A percentile compares a stretch with the other conserved stretches of the same genome.
Evolutionary conservation across 1,140 invertebrate species (phyloP).

Genomic region (Drosophila ohnishii): DNA sequence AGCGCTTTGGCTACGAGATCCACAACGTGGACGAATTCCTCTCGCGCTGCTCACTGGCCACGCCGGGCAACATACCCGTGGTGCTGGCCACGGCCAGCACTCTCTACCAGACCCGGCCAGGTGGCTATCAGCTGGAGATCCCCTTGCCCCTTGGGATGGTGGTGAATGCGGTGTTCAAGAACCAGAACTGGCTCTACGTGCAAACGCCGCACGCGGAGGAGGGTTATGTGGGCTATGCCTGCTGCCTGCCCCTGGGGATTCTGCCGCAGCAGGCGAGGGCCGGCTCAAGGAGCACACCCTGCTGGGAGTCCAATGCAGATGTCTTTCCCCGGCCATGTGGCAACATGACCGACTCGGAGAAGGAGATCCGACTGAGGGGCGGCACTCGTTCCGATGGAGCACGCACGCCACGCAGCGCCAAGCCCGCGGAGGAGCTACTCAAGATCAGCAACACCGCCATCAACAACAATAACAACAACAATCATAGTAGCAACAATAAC

Average conservation of each 20-base stretch:
- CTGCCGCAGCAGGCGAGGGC: constrained; percentile 83
- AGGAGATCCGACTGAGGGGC: constrained; percentile 85
- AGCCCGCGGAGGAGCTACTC: constrained; percentile 74
- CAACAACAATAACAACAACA: constrained; percentile 60
- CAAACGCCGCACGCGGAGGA: constrained; percentile 91
- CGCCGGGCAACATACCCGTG: constrained; percentile 91
- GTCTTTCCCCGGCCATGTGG: constrained; percentile 89
- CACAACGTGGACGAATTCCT: constrained; percentile 89
- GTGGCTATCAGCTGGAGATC: constrained; percentile 88
- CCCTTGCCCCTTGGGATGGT: constrained; percentile 90
- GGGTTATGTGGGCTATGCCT: constrained; percentile 89
- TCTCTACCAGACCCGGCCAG: constrained; percentile 88
- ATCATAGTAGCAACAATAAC: constrained; percentile 49
- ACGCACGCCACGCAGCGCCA: constrained; percentile 80
- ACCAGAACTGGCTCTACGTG: constrained; percentile 91
- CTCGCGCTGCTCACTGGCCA: constrained; percentile 84
- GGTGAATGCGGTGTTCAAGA: constrained; percentile 93
- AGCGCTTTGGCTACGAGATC: constrained; percentile 89
- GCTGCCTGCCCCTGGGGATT: constrained; percentile 90
- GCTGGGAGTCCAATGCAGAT: constrained; percentile 91
- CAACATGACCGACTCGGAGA: constrained; percentile 89
- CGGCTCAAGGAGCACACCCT: constrained; percentile 84
- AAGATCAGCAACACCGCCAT: constrained; percentile 83
- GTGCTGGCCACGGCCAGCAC: constrained; percentile 89
- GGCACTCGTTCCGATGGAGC: constrained; percentile 85